Percentiles rank a stretch among this genome's conserved stretches.
phyloP scores from a whole-genome alignment of 2,113 vertebrate genomes.

The Dryoscopus gambensis region DNA sequence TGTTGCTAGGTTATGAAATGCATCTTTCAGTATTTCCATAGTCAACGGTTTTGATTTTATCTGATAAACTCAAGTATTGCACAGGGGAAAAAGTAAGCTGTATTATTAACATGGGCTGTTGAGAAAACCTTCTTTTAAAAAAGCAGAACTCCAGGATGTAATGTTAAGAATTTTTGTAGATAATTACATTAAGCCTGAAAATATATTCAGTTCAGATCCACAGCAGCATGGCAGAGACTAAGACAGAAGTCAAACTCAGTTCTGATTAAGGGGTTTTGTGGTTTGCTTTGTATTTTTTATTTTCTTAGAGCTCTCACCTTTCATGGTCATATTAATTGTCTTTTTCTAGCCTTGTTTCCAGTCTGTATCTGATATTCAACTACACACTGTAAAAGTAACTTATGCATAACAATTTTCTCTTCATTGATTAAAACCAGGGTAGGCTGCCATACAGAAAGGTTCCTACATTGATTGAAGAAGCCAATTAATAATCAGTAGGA shows the following conservation, averaged over 20 bases:
- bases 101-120: background rate
- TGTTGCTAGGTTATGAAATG: constrained; percentile 43
- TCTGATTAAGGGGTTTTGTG: background rate
- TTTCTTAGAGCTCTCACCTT: background rate
- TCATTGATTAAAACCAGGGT: background rate
- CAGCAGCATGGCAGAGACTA: background rate
- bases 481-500: background rate
- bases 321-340: background rate
- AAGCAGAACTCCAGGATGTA: background rate
- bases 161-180: background rate
- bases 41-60: background rate
- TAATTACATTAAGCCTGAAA: background rate
- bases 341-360: background rate
- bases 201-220: background rate
- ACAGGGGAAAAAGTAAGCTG: background rate
- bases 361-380: background rate
- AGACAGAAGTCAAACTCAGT: background rate
- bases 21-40: background rate
- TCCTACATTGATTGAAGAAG: background rate
- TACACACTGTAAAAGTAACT: background rate
- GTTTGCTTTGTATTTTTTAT: background rate
- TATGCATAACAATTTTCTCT: background rate
- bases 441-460: background rate
- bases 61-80: constrained; percentile 1
- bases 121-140: background rate